Conservation (phyloP, 53 echinoderm and acorn worm species). For the Hippasteria phrygiana region DNA sequence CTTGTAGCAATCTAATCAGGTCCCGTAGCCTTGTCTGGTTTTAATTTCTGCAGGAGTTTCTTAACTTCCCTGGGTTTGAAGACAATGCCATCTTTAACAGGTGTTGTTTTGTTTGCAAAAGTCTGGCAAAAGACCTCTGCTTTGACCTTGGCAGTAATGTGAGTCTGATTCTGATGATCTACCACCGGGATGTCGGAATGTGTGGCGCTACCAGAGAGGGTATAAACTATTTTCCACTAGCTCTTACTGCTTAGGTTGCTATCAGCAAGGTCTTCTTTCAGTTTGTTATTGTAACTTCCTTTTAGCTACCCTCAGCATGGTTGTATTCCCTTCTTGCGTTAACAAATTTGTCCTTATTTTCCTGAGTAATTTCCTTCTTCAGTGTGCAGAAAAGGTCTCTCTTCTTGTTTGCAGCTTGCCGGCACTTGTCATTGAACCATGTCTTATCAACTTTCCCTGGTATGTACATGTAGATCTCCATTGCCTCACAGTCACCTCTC, state of each 20-base stretch:
- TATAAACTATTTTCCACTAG: constrained; percentile 53
- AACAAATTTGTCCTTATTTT: constrained; percentile 50
- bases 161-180: not conserved
- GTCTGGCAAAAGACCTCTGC: not conserved
- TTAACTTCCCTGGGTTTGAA: constrained; percentile 39
- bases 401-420: constrained; percentile 50
- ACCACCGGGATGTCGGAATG: constrained; percentile 41
- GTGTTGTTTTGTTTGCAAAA: not conserved
- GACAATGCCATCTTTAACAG: not conserved
- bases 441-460: constrained; percentile 62
- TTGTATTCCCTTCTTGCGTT: constrained; percentile 52
- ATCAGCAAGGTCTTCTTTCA: constrained; percentile 49
- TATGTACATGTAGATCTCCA: constrained; percentile 74
- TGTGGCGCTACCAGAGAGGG: constrained; percentile 44
- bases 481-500: constrained; percentile 59
- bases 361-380: constrained; percentile 37
- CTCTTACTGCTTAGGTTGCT: constrained; percentile 55
- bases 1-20: constrained; percentile 67
- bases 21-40: constrained; percentile 70
- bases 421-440: constrained; percentile 60
- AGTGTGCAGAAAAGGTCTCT: constrained; percentile 32
- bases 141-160: constrained; percentile 33
- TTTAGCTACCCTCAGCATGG: constrained; percentile 37
- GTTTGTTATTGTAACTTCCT: constrained; percentile 45
- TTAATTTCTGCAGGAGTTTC: constrained; percentile 40